Base-by-base conservation (phyloP, 2,797 vertebrate genomes). In the Sebastes kiyomatsui region DNA sequence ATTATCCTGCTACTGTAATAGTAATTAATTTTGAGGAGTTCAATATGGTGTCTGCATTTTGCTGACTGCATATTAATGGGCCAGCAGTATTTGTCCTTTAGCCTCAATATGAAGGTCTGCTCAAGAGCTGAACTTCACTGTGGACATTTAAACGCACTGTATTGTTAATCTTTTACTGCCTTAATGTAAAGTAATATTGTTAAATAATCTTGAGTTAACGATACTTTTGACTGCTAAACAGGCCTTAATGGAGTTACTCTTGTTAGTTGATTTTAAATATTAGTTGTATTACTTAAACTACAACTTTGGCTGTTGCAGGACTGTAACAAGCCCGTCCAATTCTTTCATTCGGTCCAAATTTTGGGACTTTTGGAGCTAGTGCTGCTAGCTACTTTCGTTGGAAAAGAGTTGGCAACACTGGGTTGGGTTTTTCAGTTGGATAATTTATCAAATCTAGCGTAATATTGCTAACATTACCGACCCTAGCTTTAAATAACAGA, bases 41-140 rank as follows among this genome's bases (percentile, higher is more conserved):
- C 16, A 79, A 60, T 35, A 12, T 30, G 35, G 46, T 72, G 64
- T 72, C 56, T 79, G 13, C 10, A 38, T 82, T 82, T 83, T 81
- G 52, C 68, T 80, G 70, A 69, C 58, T 32, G 73, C 67, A 81
- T 83, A 62, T 87, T 74, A 85, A 83, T 81, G 49, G 38, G 20
- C 9, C 11, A 30, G 27, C n/a, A 23, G 30, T 54, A 66, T 70
- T 77, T 70, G 64, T 66, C 77, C 67, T 81, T 85, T 58, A 61
- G 38, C 35, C 49, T 81, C 52, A 81, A 76, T 61, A 67, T 60
- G 23, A 71, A 77, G 28, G 64, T 80, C 75, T 80, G 49, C 38
- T 64, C 66, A 72, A 68, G 62, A 86, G 77, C 62, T 66, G 32
- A 65, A 70, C 71, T 67, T 62, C 27, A 52, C 18, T 52, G 4